Evolutionary conservation across 2,797 vertebrate genomes (phyloP).

Genomic region (Sebastes goodei): DNA sequence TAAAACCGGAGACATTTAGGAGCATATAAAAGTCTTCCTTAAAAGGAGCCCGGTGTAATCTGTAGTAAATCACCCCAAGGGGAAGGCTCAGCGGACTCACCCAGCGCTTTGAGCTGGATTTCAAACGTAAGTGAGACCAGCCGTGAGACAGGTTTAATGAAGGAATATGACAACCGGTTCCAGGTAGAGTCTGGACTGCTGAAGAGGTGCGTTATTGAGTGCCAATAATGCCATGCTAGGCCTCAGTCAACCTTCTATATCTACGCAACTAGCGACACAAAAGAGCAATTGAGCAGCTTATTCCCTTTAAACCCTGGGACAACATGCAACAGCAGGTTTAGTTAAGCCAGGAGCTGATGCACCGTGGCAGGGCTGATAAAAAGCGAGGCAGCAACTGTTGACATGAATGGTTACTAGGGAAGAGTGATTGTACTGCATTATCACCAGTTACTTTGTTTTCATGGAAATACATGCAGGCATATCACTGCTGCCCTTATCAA

Average conservation of each 20-base stretch:
- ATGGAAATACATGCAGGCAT: constrained; percentile 61
- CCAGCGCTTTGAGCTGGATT: constrained; percentile 58
- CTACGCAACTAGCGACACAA: constrained; percentile 5
- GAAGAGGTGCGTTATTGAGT: neutral
- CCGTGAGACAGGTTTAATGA: constrained; percentile 18
- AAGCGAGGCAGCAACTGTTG: neutral
- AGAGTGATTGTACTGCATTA: constrained; percentile 20
- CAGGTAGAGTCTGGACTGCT: neutral
- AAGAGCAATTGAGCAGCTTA: neutral
- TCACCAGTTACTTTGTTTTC: constrained; percentile 70
- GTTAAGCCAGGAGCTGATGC: constrained; percentile 1
- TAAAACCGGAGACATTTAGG: constrained; percentile 58
- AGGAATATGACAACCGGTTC: constrained; percentile 28
- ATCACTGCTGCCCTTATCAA: constrained; percentile 68
- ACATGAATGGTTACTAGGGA: constrained; percentile 20
- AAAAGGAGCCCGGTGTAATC: constrained; percentile 68
- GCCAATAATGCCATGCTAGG: neutral
- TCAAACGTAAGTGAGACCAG: constrained; percentile 63
- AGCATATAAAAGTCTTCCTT: constrained; percentile 73
- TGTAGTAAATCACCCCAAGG: constrained; percentile 61
- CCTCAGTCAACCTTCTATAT: neutral
- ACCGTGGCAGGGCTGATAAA: neutral
- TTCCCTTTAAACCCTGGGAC: constrained; percentile 23
- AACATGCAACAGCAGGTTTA: constrained; percentile 13
- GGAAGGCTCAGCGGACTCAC: constrained; percentile 58